A percentile compares a stretch with the other conserved stretches of the same genome.
Conservation (phyloP, 2,888 invertebrate species). For the Polyommatus icarus region DNA sequence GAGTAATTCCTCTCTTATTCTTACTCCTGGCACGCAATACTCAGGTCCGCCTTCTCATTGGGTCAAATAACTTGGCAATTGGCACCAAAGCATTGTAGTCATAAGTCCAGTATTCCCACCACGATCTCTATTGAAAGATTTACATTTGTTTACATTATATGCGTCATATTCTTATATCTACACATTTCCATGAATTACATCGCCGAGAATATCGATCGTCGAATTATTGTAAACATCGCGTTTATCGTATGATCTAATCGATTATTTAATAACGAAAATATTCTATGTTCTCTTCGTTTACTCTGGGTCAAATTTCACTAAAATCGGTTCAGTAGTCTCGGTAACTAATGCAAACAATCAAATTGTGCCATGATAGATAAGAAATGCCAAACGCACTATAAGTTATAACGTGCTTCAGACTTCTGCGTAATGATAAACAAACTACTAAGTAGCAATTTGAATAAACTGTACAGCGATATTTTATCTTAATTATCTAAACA, state of each 20-base stretch:
- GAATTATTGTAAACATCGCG: constrained; percentile 14
- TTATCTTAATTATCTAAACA: neutral
- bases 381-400: neutral
- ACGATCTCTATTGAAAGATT: constrained; percentile 9
- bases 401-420: neutral
- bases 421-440: neutral
- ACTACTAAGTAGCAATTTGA: neutral
- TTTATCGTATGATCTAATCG: neutral
- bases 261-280: neutral
- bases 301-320: neutral
- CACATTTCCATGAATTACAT: constrained; percentile 25
- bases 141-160: constrained; percentile 16
- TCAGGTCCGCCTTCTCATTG: neutral
- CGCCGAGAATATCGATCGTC: constrained; percentile 11
- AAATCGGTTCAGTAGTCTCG: neutral
- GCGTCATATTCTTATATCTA: constrained; percentile 9
- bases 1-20: too few relatives aligned
- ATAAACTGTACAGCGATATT: neutral
- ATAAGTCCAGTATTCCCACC: constrained; percentile 1
- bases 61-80: constrained; percentile 22
- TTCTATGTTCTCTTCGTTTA: neutral
- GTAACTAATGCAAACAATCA: neutral
- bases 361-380: neutral
- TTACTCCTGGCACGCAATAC: neutral
- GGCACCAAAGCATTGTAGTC: neutral